phyloP scores from a whole-genome alignment of 2,797 vertebrate species.

The Brachyrhaphis roseni region DNA sequence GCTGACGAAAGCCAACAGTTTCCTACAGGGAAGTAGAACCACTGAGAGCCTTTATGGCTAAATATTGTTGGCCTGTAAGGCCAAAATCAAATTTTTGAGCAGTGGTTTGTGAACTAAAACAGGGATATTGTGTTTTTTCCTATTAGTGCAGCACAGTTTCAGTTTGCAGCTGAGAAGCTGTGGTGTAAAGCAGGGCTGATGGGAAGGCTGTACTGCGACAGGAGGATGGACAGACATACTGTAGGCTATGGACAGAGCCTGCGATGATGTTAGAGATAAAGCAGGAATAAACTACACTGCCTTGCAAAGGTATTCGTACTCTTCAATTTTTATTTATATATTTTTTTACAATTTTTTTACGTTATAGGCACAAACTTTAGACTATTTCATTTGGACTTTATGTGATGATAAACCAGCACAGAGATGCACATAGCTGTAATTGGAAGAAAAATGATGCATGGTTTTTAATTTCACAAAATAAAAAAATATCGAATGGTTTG shows the following conservation, averaged over 20 bases:
- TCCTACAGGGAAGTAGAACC: conserved; percentile 46
- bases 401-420: neutral
- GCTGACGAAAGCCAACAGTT: conserved; percentile 16
- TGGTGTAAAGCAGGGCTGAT: conserved; percentile 27
- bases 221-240: conserved; percentile 28
- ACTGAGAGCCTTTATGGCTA: conserved; percentile 42
- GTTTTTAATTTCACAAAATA: neutral
- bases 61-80: conserved; percentile 24
- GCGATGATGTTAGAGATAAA: neutral
- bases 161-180: conserved; percentile 47
- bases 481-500: neutral
- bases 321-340: neutral
- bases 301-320: conserved; percentile 4
- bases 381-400: neutral
- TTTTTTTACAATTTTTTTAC: neutral
- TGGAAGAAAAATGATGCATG: too few relatives aligned
- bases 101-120: conserved; percentile 53
- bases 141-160: conserved; percentile 65
- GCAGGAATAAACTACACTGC: neutral
- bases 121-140: conserved; percentile 55
- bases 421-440: neutral
- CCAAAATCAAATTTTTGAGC: conserved; percentile 32
- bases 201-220: conserved; percentile 30
- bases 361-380: neutral
- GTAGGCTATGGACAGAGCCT: neutral